Conservation (phyloP, 2,888 invertebrate species). For the Microplitis deprimator region DNA sequence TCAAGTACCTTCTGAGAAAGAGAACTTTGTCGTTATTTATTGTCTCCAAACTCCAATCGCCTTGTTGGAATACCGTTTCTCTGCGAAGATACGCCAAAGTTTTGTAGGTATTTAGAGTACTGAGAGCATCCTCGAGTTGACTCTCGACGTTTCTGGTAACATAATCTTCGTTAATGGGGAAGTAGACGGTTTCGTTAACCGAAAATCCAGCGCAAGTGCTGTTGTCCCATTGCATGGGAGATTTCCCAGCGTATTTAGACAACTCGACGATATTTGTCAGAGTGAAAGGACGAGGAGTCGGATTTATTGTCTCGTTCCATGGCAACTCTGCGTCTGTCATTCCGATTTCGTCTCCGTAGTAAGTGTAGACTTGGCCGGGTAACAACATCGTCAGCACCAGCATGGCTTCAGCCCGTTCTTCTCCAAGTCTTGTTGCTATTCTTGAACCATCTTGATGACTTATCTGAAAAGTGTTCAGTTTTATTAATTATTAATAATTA, state of each 20-base stretch:
- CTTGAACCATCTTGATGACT: constrained; percentile 62
- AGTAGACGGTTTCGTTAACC: constrained; percentile 50
- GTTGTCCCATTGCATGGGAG: constrained; percentile 69
- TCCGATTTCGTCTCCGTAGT: constrained; percentile 71
- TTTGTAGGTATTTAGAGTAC: constrained; percentile 57
- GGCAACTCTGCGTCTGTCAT: constrained; percentile 55
- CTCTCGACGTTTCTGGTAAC: constrained; percentile 53
- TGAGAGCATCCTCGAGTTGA: constrained; percentile 48
- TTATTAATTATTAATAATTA: too few species aligned
- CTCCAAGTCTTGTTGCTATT: constrained; percentile 56
- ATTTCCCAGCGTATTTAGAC: constrained; percentile 60
- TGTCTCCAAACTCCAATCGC: constrained; percentile 55
- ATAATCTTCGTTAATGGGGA: constrained; percentile 57
- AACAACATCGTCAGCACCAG: constrained; percentile 73
- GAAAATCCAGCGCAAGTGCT: constrained; percentile 61
- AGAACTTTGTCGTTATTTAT: constrained; percentile 56
- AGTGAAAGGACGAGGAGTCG: constrained; percentile 47
- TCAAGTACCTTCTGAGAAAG: constrained; percentile 57
- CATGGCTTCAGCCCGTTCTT: constrained; percentile 69
- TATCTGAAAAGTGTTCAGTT: constrained; percentile 53
- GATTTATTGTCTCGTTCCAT: constrained; percentile 58
- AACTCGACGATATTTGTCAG: constrained; percentile 48
- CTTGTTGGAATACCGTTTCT: constrained; percentile 55
- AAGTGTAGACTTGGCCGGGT: constrained; percentile 74
- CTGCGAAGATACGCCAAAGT: constrained; percentile 54